Percentiles rank a stretch among this genome's conserved stretches.
These are phyloP conservation scores for Ammodytes dubius DNA, from an alignment of 2,113 vertebrate species.

Conservation along the genomic window DNA sequence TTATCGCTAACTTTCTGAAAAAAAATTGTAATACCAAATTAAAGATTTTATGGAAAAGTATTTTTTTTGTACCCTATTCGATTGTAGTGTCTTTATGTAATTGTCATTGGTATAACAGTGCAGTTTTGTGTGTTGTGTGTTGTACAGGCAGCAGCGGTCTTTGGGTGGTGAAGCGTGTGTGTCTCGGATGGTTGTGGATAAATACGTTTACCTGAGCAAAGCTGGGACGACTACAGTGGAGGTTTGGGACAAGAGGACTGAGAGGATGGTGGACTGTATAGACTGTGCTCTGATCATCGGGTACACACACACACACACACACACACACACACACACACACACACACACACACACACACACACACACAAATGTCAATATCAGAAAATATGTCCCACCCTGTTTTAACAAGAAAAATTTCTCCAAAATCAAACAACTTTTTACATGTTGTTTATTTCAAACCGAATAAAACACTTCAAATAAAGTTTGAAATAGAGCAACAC, in stretches of 20 bases:
- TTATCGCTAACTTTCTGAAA: no score
- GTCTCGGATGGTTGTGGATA: slow-evolving; percentile 91
- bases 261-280: slow-evolving; percentile 90
- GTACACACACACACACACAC: slow-evolving; percentile 73
- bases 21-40: no score
- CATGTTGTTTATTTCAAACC: no score
- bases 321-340: background rate
- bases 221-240: slow-evolving; percentile 90
- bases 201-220: slow-evolving; percentile 92
- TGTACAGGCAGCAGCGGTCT: slow-evolving; percentile 84
- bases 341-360: no score
- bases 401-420: background rate
- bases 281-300: slow-evolving; percentile 91
- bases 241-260: slow-evolving; percentile 94
- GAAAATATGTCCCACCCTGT: background rate
- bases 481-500: no score
- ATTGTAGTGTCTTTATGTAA: background rate
- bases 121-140: background rate
- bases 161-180: slow-evolving; percentile 88
- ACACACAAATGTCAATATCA: background rate
- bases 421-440: background rate
- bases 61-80: no score
- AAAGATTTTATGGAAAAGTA: no score
- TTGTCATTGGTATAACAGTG: background rate
- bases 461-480: no score